Base-by-base conservation (phyloP, 2,113 vertebrate genomes). In the Parus major region DNA sequence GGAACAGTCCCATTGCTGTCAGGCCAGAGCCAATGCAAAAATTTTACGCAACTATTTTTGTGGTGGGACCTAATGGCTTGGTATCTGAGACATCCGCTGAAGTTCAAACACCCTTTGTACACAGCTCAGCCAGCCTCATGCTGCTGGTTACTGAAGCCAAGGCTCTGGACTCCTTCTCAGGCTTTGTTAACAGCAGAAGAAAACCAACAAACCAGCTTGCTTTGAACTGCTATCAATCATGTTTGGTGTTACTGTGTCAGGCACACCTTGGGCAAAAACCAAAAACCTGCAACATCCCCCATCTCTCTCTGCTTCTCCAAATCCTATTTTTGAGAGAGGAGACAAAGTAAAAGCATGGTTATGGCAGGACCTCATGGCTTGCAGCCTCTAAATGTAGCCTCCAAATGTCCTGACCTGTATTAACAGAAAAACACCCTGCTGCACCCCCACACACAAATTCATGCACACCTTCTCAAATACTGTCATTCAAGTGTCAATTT, bases 11-110 rank as follows among this genome's bases (percentile, higher is more conserved):
- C 86, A 95, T 61, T 41, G 12, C 82, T 96, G 88, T 94, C 94
- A 90, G 94, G 89, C 83, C 95, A 88, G 80, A 86, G 59, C 46
- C 86, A 97, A 85, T 68, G 76, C 85, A 78, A 66, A 92, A 73
- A 79, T 96, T 98, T 98, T 98, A 97, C 82, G 97, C 98, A 98
- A 98, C 97, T 97, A 35, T 93, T 90, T 98, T 98, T 99, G 98
- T 99, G 98, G 98, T 99, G 97, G 98, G 95, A 98, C 98, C 94
- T 65, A 94, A 97, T 97, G 97, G 95, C 97, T 97, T 93, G 88
- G 92, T 97, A 93, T 97, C 97, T 98, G 98, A 98, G 98, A 98
- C 98, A 99, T 99, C 98, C 98, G 98, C 98, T 98, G 98, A 98
- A 99, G 99, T 97, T 97, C 98, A 98, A 98, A 97, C 97, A 97